Evolutionary conservation across 2,113 vertebrate species (phyloP).

Genomic region (Etia nguti): DNA sequence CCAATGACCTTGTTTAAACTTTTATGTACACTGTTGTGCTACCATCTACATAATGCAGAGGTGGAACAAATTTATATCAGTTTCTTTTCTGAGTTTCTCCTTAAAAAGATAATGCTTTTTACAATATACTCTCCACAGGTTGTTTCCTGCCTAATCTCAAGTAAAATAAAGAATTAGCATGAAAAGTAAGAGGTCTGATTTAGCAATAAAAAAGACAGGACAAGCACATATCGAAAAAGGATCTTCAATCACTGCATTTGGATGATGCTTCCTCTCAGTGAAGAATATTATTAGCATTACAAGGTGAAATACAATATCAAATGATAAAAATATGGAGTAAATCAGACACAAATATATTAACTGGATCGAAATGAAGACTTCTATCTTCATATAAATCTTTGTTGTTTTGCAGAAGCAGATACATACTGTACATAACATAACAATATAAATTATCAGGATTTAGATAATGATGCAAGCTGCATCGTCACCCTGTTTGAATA

Average conservation of each 20-base stretch:
- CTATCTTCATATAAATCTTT: background rate
- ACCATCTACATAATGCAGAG: background rate
- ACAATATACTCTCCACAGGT: background rate
- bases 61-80: background rate
- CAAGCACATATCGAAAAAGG: background rate
- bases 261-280: background rate
- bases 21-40: background rate
- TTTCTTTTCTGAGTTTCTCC: background rate
- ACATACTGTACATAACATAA: background rate
- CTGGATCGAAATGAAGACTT: background rate
- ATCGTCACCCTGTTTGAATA: background rate
- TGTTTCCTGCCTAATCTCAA: background rate
- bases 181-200: background rate
- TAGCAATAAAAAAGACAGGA: background rate
- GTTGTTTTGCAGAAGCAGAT: background rate
- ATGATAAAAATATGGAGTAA: background rate
- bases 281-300: background rate
- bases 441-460: background rate
- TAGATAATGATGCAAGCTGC: background rate
- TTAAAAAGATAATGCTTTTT: background rate
- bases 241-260: background rate
- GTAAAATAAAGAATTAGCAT: background rate
- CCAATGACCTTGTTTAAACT: background rate
- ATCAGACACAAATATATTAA: background rate
- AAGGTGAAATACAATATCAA: background rate